These are phyloP conservation scores for Heliconius congener DNA, from an alignment of 1,140 invertebrate genomes.

Conservation along the genomic window DNA sequence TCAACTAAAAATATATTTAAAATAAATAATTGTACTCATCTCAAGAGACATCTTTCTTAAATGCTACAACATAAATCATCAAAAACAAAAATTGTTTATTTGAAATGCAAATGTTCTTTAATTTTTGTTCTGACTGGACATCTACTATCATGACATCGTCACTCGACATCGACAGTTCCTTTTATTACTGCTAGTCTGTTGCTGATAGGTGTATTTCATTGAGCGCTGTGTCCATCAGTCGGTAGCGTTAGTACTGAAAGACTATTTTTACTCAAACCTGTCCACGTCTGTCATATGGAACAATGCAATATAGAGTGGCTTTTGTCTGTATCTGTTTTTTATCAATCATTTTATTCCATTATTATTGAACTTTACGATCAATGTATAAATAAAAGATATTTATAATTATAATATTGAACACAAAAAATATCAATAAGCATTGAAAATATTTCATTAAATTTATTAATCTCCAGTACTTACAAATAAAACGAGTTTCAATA, in stretches of 20 bases:
- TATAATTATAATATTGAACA: background rate
- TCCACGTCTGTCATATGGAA: slow-evolving; percentile 32
- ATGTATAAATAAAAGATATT: background rate
- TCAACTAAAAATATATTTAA: too few species aligned
- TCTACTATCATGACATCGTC: background rate
- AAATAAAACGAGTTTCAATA: slow-evolving; percentile 12
- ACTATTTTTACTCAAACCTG: slow-evolving; percentile 25
- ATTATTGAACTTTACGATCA: background rate
- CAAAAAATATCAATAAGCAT: background rate
- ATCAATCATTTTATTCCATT: background rate
- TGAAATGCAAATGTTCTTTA: background rate
- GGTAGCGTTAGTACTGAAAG: slow-evolving; percentile 8
- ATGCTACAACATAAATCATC: background rate
- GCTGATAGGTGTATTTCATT: slow-evolving; percentile 8
- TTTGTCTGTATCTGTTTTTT: slow-evolving; percentile 5
- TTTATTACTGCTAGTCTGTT: slow-evolving; percentile 4
- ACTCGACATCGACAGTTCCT: slow-evolving; percentile 11
- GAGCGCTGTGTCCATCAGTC: background rate
- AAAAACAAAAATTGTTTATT: background rate
- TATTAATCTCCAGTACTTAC: background rate
- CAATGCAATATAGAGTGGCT: slow-evolving; percentile 18
- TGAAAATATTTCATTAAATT: slow-evolving; percentile 4
- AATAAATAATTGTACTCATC: too few species aligned
- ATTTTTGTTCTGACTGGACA: background rate
- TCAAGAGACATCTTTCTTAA: background rate